Evolutionary conservation across 37 sponge, comb jelly and placozoan species (phyloP).

Genomic region (Ianthella basta): DNA sequence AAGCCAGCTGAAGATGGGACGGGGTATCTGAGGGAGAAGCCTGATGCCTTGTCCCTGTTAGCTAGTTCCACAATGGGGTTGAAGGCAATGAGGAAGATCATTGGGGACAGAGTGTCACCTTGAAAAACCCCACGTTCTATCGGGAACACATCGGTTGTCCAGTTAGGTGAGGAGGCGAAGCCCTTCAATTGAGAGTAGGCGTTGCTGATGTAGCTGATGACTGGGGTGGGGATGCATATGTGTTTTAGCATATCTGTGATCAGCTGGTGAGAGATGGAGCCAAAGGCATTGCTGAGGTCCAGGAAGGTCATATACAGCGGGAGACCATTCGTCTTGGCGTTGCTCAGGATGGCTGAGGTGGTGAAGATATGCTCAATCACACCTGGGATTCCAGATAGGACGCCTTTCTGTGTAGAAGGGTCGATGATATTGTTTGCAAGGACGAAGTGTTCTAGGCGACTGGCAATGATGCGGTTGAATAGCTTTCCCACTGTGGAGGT

Average conservation of each 20-base stretch:
- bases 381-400: slow-evolving; percentile 26
- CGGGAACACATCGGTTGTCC: slow-evolving; percentile 6
- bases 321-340: slow-evolving; percentile 32
- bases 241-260: slow-evolving; percentile 9
- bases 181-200: slow-evolving; percentile 26
- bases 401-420: slow-evolving; percentile 22
- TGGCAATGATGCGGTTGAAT: slow-evolving; percentile 29
- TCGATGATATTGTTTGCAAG: neutral
- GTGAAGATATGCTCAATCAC: slow-evolving; percentile 47
- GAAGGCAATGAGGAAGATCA: slow-evolving; percentile 35
- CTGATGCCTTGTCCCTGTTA: neutral
- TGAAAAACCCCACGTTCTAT: slow-evolving; percentile 28
- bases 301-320: slow-evolving; percentile 38
- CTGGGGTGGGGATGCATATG: neutral
- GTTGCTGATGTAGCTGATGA: slow-evolving; percentile 1
- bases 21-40: neutral
- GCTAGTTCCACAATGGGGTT: neutral
- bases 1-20: neutral
- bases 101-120: slow-evolving; percentile 36
- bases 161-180: neutral
- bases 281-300: slow-evolving; percentile 58
- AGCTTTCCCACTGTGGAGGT: slow-evolving; percentile 3
- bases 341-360: slow-evolving; percentile 23
- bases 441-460: slow-evolving; percentile 20
- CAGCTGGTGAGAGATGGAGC: slow-evolving; percentile 31